Evolutionary conservation across 2,113 vertebrate genomes (phyloP).

Genomic region (Campylomormyrus numenius): DNA sequence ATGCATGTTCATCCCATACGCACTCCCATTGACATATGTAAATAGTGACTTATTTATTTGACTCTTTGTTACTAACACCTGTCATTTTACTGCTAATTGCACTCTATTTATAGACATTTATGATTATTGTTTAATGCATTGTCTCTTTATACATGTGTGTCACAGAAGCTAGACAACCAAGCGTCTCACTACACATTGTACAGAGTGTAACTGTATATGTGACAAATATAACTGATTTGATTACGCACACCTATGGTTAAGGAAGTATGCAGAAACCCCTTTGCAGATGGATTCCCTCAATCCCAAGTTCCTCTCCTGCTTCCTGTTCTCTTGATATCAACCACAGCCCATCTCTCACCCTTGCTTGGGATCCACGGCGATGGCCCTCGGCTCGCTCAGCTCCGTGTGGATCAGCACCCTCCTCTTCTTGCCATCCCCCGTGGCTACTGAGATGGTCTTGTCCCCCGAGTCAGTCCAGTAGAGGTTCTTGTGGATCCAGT

Average conservation of each 20-base stretch:
- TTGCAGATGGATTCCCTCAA: not conserved
- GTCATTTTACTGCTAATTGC: not conserved
- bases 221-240: not conserved
- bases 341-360: conserved; percentile 65
- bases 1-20: not conserved
- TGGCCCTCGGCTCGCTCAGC: conserved; percentile 86
- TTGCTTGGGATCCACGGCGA: conserved; percentile 83
- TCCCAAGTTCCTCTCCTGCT: not conserved
- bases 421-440: conserved; percentile 75
- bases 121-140: not conserved
- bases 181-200: not conserved
- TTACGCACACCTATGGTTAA: not conserved
- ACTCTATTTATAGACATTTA: not conserved
- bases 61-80: not conserved
- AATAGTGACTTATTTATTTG: not conserved
- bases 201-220: not conserved
- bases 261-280: not conserved
- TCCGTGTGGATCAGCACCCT: conserved; percentile 77
- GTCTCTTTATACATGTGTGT: not conserved
- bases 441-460: conserved; percentile 92
- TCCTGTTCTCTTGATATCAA: not conserved
- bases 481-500: conserved; percentile 96
- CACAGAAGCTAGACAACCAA: not conserved
- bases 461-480: conserved; percentile 97
- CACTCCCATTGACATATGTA: not conserved